These are phyloP conservation scores for Pipistrellus pipistrellus DNA, from an alignment of 2,797 vertebrate genomes.

Conservation along the genomic window DNA sequence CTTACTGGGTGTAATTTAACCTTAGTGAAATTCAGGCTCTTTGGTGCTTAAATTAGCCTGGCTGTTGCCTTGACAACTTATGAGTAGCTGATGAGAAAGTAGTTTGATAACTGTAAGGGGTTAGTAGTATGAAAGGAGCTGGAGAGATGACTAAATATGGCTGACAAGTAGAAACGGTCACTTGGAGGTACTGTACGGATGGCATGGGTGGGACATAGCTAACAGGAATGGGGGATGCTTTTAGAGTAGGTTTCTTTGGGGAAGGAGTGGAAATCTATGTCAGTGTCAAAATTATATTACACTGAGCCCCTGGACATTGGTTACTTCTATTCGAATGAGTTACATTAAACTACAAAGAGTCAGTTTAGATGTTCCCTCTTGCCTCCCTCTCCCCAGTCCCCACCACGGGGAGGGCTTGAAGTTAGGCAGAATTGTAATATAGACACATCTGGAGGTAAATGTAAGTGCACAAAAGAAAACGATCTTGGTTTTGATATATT, in stretches of 20 bases:
- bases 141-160: neutral
- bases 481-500: conserved; percentile 33
- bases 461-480: conserved; percentile 12
- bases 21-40: conserved; percentile 34
- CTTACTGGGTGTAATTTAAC: neutral
- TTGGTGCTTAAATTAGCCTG: neutral
- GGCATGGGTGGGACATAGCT: neutral
- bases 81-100: neutral
- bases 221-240: neutral
- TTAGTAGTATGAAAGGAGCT: conserved; percentile 47
- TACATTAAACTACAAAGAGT: neutral
- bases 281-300: conserved; percentile 14
- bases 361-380: neutral
- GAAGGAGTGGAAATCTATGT: neutral
- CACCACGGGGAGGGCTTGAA: neutral
- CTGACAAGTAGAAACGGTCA: neutral
- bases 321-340: neutral
- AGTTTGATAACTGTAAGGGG: neutral
- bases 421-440: conserved; percentile 23
- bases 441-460: conserved; percentile 2
- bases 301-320: neutral
- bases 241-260: neutral
- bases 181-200: neutral
- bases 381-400: neutral
- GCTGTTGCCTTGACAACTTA: conserved; percentile 10